Base-by-base conservation (phyloP, 1,140 invertebrate species). In the Drosophila malerkotliana region DNA sequence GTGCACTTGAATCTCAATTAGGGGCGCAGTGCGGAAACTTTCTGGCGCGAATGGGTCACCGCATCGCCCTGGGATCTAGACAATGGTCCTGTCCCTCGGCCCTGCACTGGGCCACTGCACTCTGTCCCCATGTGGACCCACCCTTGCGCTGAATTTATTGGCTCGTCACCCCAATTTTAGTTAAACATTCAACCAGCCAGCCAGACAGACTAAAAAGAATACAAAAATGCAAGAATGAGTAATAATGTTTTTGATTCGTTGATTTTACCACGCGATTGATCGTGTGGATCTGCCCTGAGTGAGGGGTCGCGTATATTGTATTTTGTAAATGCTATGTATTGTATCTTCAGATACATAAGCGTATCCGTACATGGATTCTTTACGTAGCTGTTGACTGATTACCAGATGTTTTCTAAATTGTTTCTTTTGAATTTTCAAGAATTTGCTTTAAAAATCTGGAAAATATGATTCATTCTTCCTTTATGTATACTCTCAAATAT, bases 1-100 rank as follows among this genome's bases (percentile, higher is more conserved):
- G 68, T 73, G 61, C 82, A 82, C 82, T 85, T 82, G 83, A 85
- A 72, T 88, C 69, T 87, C 78, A 85, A 85, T 88, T 87, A 77
- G 81, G 64, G 64, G 62, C 78, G 51, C 73, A 71, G 58, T 76
- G 53, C 48, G 48, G 54, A 67, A 64, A 37, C 28, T 39, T 61
- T 18, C 37, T 18, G 28, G 39, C 34, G 58, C 62, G 69, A 69
- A 68, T 78, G 79, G 79, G 76, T 75, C 69, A 75, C 44, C 59
- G 56, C 58, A 59, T 61, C 45, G 15, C 18, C 44, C 54, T 59
- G 68, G 41, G 21, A 72, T 62, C 49, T 80, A 73, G 60, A 55
- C 57, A 72, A 34, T 56, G 66, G 71, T 66, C 71, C 34, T 34
- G 51, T 34, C 37, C 34, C 52, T 12, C 61, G 82, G 71, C 82